A percentile compares a stretch with the other conserved stretches of the same genome.
phyloP scores from a whole-genome alignment of 2,888 invertebrate species.

The Blastobasis lacticolella region DNA sequence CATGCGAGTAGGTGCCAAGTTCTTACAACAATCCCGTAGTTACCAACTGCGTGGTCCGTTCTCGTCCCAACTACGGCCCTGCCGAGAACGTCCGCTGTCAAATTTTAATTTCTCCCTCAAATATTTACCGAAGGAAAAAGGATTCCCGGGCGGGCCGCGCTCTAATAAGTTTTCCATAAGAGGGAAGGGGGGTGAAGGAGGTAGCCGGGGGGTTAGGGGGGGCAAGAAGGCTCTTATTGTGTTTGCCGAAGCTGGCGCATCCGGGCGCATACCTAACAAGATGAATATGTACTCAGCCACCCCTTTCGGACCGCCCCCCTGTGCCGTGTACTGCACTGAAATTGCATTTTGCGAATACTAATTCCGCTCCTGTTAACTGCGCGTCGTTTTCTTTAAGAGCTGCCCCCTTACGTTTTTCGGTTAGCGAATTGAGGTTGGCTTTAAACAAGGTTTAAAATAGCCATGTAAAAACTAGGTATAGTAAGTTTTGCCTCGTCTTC shows the following conservation, averaged over 20 bases:
- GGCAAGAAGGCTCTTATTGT: conserved; percentile 69
- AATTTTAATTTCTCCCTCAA: conserved; percentile 75
- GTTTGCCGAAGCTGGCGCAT: conserved; percentile 73
- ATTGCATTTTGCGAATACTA: conserved; percentile 71
- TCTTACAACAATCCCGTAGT: no score
- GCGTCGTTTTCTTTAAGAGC: not conserved
- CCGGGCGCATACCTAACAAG: conserved; percentile 74
- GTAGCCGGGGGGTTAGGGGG: conserved; percentile 26
- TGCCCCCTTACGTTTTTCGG: no score
- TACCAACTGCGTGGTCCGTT: no score
- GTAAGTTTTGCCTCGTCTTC: no score
- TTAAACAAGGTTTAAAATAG: no score
- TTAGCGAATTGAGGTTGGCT: no score
- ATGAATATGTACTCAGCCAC: conserved; percentile 68
- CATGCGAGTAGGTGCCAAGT: no score
- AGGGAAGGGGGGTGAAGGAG: conserved; percentile 33
- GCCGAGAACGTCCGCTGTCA: conserved; percentile 65
- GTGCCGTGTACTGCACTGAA: conserved; percentile 59
- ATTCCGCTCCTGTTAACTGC: conserved; percentile 47
- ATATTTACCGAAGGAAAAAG: conserved; percentile 75
- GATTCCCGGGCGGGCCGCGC: conserved; percentile 70
- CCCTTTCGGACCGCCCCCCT: conserved; percentile 56
- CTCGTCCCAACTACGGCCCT: no score
- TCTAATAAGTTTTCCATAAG: conserved; percentile 75
- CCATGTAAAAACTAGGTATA: no score